phyloP scores from a whole-genome alignment of 2,113 vertebrate genomes.

The Hippocampus barbouri region DNA sequence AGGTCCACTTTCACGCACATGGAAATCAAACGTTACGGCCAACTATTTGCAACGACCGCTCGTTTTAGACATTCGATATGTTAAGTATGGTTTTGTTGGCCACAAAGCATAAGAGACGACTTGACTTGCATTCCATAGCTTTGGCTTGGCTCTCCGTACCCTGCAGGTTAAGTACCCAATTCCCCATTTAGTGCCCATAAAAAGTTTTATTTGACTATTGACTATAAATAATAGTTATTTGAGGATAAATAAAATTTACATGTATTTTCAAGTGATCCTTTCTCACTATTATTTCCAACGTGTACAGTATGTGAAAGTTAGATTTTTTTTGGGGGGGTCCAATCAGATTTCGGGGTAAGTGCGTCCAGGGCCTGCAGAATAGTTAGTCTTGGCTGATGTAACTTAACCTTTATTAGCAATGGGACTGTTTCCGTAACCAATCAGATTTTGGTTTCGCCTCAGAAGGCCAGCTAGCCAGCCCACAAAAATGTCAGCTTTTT shows the following conservation, averaged over 20 bases:
- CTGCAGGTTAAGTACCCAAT: background rate
- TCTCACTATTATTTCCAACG: too few species aligned
- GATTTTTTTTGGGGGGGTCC: too few species aligned
- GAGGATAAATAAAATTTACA: background rate
- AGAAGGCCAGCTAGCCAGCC: too few species aligned
- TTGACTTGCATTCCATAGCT: background rate
- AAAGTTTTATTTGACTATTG: background rate
- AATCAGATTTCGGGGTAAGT: too few species aligned
- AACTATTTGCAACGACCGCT: constrained; percentile 1
- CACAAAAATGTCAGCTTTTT: too few species aligned
- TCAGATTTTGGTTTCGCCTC: too few species aligned
- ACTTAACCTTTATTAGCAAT: too few species aligned
- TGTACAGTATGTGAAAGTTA: too few species aligned
- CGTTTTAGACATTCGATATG: background rate
- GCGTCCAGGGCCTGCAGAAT: too few species aligned
- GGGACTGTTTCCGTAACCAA: too few species aligned
- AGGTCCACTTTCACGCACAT: constrained; percentile 13
- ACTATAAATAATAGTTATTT: constrained; percentile 1
- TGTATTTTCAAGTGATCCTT: background rate
- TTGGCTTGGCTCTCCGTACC: background rate
- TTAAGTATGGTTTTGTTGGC: background rate
- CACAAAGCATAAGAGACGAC: background rate
- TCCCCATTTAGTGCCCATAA: background rate
- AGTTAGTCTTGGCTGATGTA: too few species aligned
- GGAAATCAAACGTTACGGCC: constrained; percentile 35